Conservation (phyloP, 1,140 invertebrate genomes). For the Nasonia giraulti region DNA sequence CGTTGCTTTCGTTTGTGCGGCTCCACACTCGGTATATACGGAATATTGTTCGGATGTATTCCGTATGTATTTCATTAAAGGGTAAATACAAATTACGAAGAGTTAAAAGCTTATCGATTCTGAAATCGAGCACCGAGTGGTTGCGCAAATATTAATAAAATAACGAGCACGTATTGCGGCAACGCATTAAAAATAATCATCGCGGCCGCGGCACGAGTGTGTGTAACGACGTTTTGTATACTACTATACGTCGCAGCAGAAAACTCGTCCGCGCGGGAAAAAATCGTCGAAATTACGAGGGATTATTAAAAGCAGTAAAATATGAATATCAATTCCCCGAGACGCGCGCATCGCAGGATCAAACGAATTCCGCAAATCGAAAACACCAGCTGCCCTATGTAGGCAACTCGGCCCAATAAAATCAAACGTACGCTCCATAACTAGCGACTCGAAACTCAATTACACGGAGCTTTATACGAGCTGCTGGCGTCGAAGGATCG, state of each 20-base stretch:
- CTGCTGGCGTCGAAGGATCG: background rate
- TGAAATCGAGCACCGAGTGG: background rate
- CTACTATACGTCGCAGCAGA: no score
- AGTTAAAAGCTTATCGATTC: background rate
- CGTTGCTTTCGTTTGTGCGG: background rate
- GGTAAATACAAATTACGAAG: background rate
- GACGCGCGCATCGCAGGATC: background rate
- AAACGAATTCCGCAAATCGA: background rate
- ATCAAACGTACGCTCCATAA: background rate
- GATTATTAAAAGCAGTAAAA: no score
- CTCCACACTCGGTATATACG: background rate
- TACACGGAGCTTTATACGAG: background rate
- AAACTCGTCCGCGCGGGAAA: no score
- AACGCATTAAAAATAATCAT: no score
- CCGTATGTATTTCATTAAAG: background rate
- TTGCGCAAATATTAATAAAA: background rate
- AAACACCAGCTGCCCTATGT: background rate
- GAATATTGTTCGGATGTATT: background rate
- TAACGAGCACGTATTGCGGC: no score
- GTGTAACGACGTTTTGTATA: no score
- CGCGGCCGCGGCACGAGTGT: no score
- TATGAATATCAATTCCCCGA: no score
- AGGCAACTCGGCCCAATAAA: background rate
- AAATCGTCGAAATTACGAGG: no score
- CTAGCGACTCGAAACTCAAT: background rate